Evolutionary conservation across 2,797 vertebrate genomes (phyloP).

Genomic region (Toxotes lorentzi): DNA sequence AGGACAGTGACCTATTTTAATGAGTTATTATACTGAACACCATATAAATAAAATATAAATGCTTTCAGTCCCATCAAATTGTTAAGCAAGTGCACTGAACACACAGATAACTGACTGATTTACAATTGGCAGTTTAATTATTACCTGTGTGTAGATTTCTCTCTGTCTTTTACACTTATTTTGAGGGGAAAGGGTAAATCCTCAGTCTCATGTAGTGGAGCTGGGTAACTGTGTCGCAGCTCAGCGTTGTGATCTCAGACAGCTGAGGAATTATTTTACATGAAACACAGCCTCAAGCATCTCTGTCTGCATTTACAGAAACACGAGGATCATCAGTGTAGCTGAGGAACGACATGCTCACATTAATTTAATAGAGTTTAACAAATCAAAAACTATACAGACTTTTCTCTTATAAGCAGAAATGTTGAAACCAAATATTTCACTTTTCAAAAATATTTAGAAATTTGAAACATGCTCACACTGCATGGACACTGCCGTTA

Average conservation of each 20-base stretch:
- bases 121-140: too few species aligned
- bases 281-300: background rate
- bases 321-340: background rate
- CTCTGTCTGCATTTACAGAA: conserved; percentile 2
- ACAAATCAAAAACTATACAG: background rate
- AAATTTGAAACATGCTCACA: background rate
- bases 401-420: background rate
- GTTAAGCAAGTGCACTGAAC: too few species aligned
- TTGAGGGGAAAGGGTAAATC: background rate
- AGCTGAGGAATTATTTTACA: conserved; percentile 39
- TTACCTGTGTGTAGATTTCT: background rate
- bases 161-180: background rate
- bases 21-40: too few species aligned
- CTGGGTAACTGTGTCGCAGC: background rate
- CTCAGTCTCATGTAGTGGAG: background rate
- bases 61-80: too few species aligned
- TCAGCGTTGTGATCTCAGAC: conserved; percentile 14
- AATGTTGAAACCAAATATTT: background rate
- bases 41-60: too few species aligned
- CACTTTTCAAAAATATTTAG: background rate
- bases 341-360: background rate
- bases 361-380: background rate
- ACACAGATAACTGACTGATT: too few species aligned
- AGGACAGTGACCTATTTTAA: too few species aligned
- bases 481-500: background rate